Conservation (phyloP, 92 coral and sea anemone species). For the Siderastrea radians region DNA sequence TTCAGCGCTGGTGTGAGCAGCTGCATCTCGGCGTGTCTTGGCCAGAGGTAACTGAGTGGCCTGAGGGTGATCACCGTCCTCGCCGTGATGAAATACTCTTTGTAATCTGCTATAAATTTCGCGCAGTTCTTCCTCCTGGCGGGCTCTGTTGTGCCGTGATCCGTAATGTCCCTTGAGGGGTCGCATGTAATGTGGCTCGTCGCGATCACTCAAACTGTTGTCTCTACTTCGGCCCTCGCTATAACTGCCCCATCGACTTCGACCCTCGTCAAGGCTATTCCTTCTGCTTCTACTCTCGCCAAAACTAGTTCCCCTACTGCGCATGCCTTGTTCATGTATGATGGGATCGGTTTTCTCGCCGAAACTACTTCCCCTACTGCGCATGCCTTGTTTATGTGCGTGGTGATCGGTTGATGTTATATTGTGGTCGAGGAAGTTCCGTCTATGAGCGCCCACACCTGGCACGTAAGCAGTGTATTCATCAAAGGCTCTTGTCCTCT, state of each 20-base stretch:
- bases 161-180: slow-evolving; percentile 6
- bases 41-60: slow-evolving; percentile 17
- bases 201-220: slow-evolving; percentile 26
- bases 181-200: slow-evolving; percentile 24
- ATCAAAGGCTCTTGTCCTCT: slow-evolving; percentile 2
- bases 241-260: slow-evolving; percentile 28
- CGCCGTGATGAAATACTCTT: slow-evolving; percentile 5
- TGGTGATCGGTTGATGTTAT: slow-evolving; percentile 1
- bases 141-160: slow-evolving; percentile 8
- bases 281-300: background rate
- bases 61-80: slow-evolving; percentile 15
- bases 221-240: slow-evolving; percentile 46
- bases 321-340: background rate
- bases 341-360: background rate
- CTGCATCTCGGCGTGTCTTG: background rate
- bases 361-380: background rate
- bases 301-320: background rate
- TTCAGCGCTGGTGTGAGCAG: background rate
- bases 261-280: slow-evolving; percentile 30
- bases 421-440: background rate
- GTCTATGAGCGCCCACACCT: slow-evolving; percentile 13
- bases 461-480: slow-evolving; percentile 7
- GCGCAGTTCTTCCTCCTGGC: slow-evolving; percentile 36
- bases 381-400: slow-evolving; percentile 1
- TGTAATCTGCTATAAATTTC: slow-evolving; percentile 26